Percentiles rank a stretch among this genome's conserved stretches.
Conservation (phyloP, 2,888 invertebrate genomes). For the Cryptophagus acutangulus region DNA sequence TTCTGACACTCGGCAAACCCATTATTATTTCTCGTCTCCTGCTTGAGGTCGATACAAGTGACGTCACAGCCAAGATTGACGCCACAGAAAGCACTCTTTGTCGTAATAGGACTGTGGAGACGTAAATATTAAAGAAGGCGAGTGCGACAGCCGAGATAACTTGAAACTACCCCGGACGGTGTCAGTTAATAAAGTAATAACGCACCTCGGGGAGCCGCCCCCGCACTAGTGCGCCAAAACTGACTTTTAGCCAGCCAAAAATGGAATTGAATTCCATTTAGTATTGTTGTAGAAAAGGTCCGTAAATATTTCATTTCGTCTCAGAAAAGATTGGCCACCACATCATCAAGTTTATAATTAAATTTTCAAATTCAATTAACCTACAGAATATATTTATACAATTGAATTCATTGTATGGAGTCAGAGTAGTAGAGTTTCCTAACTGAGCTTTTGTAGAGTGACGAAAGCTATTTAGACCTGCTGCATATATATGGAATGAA, state of each 20-base stretch:
- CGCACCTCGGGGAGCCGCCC: constrained; percentile 36
- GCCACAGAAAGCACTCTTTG: constrained; percentile 14
- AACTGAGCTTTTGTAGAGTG: too few relatives aligned
- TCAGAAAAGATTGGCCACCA: too few relatives aligned
- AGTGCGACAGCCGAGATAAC: constrained; percentile 44
- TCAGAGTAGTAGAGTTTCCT: too few relatives aligned
- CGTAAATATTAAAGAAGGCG: constrained; percentile 40
- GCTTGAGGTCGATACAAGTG: too few relatives aligned
- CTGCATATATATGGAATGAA: too few relatives aligned
- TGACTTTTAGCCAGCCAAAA: too few relatives aligned
- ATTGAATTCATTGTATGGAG: constrained; percentile 26
- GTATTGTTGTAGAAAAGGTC: too few relatives aligned
- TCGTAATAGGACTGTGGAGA: constrained; percentile 29
- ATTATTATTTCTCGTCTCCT: constrained; percentile 25
- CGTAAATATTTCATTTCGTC: too few relatives aligned
- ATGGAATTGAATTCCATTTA: too few relatives aligned
- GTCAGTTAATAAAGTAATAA: constrained; percentile 46
- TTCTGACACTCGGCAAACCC: constrained; percentile 17
- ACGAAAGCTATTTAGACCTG: too few relatives aligned
- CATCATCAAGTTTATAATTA: constrained; percentile 33
- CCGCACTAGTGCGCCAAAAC: too few relatives aligned
- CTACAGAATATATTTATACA: constrained; percentile 26
- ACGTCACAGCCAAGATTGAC: constrained; percentile 12
- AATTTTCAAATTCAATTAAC: constrained; percentile 34
- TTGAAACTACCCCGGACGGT: constrained; percentile 40